These are phyloP conservation scores for Rosalia funebris DNA, from an alignment of 2,888 invertebrate genomes.

Conservation along the genomic window DNA sequence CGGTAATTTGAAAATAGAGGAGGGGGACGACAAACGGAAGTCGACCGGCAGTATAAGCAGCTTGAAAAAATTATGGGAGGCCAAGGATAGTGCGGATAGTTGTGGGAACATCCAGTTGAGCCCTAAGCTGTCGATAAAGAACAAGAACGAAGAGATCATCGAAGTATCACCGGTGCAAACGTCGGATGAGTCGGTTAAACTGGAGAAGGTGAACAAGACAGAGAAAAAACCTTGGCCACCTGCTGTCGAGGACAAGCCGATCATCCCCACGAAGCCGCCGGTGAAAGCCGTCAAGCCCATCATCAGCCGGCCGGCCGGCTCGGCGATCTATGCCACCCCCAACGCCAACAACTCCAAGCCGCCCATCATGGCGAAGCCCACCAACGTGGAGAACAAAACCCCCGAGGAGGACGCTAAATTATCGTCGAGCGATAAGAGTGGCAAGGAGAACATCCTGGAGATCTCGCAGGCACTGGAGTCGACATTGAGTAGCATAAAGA, in stretches of 20 bases:
- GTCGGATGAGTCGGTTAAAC: slow-evolving; percentile 59
- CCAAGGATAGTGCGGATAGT: slow-evolving; percentile 70
- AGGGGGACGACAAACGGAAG: slow-evolving; percentile 85
- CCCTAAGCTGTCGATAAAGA: slow-evolving; percentile 71
- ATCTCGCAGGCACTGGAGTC: slow-evolving; percentile 74
- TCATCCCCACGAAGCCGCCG: slow-evolving; percentile 76
- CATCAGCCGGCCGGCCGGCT: slow-evolving; percentile 64
- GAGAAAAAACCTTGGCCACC: slow-evolving; percentile 68
- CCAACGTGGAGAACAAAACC: slow-evolving; percentile 60
- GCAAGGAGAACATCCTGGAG: slow-evolving; percentile 71
- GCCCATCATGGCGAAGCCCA: slow-evolving; percentile 66
- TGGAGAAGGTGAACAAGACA: slow-evolving; percentile 54
- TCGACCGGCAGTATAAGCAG: slow-evolving; percentile 94
- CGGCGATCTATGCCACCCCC: slow-evolving; percentile 85
- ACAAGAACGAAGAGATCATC: slow-evolving; percentile 62
- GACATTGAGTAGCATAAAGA: slow-evolving; percentile 71
- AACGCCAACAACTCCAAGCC: slow-evolving; percentile 58
- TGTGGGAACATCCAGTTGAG: slow-evolving; percentile 70
- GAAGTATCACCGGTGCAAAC: slow-evolving; percentile 61
- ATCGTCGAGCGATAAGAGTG: slow-evolving; percentile 61
- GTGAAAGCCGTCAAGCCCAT: slow-evolving; percentile 72
- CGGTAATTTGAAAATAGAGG: slow-evolving; percentile 66
- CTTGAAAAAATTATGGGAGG: slow-evolving; percentile 92
- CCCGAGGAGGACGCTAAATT: slow-evolving; percentile 61
- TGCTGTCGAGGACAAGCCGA: slow-evolving; percentile 71